These are phyloP conservation scores for Pedetes capensis DNA, from an alignment of 2,113 vertebrate genomes.

Conservation along the genomic window DNA sequence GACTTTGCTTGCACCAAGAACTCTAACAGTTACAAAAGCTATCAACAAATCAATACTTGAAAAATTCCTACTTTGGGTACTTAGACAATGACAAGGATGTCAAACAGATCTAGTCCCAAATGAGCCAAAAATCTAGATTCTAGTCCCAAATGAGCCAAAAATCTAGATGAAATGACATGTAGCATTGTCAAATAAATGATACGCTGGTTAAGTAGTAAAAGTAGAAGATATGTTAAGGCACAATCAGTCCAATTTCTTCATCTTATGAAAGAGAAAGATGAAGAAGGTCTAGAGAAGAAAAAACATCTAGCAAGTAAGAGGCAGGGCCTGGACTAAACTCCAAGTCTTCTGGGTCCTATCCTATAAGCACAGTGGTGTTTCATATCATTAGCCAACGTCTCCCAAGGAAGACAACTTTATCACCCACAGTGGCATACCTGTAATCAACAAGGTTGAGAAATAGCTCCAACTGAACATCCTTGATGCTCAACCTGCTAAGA, in stretches of 20 bases:
- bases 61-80: background rate
- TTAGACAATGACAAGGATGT: background rate
- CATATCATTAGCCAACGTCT: background rate
- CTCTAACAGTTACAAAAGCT: background rate
- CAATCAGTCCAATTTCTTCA: background rate
- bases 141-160: background rate
- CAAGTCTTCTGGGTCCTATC: background rate
- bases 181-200: background rate
- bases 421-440: background rate
- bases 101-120: background rate
- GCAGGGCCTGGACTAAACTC: background rate
- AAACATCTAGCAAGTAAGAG: background rate
- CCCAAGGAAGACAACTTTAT: background rate
- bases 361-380: background rate
- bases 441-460: background rate
- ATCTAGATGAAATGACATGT: background rate
- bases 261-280: background rate
- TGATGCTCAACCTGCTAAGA: background rate
- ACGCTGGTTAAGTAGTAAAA: background rate
- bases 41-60: background rate
- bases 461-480: background rate
- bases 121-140: background rate
- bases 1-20: background rate
- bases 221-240: background rate
- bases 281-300: background rate